A percentile compares a stretch with the other conserved stretches of the same genome.
phyloP scores from a whole-genome alignment of 2,113 vertebrate species.

The Ovis aries region ARS-UI_Ramb_v3.0 NC_056055.1:25603001-25603500 shows the following conservation, averaged over 20 bases:
- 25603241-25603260: not conserved
- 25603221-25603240: not conserved
- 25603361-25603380: not conserved
- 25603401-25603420: not conserved
- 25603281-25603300: not conserved
- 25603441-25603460: not conserved
- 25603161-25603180: no score
- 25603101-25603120: not conserved
- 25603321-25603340: not conserved
- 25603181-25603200: not conserved
- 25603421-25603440: not conserved
- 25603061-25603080: not conserved
- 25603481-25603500: not conserved
- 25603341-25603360: no score
- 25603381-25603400: not conserved
- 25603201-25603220: not conserved
- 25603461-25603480: not conserved
- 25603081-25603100: not conserved
- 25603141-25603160: not conserved
- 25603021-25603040: not conserved
- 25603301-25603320: not conserved
- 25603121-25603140: not conserved
- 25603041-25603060: not conserved
- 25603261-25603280: not conserved
- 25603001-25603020: rapidly evolving